These are phyloP conservation scores for Panurus biarmicus DNA, from an alignment of 2,113 vertebrate species.

Conservation along the genomic window DNA sequence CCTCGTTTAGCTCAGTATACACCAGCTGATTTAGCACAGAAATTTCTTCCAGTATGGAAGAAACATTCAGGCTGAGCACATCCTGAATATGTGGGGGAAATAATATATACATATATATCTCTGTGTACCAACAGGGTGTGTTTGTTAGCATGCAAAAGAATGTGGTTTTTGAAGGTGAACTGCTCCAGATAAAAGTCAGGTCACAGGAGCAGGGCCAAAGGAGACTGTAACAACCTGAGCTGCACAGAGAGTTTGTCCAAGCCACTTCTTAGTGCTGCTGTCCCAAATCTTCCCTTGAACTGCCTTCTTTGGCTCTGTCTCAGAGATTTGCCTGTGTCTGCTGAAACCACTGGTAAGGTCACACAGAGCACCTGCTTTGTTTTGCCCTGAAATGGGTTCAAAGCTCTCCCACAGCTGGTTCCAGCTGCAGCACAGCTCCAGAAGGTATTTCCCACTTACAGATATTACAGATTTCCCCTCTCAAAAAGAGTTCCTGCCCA, in stretches of 20 bases:
- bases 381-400: background rate
- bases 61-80: background rate
- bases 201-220: background rate
- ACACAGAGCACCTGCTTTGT: background rate
- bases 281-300: background rate
- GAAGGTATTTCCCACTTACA: background rate
- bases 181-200: background rate
- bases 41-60: background rate
- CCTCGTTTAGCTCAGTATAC: background rate
- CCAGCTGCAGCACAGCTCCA: background rate
- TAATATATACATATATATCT: rapidly evolving
- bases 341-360: background rate
- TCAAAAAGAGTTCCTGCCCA: background rate
- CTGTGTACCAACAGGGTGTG: background rate
- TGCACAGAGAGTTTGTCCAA: background rate
- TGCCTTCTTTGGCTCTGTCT: background rate
- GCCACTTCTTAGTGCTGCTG: background rate
- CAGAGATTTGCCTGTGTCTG: background rate
- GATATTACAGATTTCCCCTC: background rate
- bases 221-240: background rate
- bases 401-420: background rate
- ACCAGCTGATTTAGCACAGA: background rate
- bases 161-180: background rate
- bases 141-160: background rate
- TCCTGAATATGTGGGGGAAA: background rate